phyloP scores from a whole-genome alignment of 37 sponge, comb jelly and placozoan genomes.

The Ephydatia muelleri region DNA sequence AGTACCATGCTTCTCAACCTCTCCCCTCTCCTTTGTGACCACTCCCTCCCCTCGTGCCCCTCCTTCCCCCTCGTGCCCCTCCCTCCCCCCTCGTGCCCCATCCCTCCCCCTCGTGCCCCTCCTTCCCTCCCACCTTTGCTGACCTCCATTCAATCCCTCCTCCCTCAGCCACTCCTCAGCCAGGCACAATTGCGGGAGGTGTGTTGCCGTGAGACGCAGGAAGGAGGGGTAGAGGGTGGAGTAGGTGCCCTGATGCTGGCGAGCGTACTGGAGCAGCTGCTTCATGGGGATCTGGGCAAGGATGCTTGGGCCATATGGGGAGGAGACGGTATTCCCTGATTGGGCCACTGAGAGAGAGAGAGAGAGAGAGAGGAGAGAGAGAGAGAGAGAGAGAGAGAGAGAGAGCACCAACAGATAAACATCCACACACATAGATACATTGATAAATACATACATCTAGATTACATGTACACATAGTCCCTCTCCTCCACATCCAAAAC shows the following conservation, averaged over 20 bases:
- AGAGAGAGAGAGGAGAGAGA: not conserved
- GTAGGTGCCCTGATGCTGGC: slow-evolving; percentile 36
- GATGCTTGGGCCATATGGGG: slow-evolving; percentile 59
- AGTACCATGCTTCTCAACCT: no score
- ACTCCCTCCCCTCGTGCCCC: no score
- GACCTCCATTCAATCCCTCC: slow-evolving; percentile 11
- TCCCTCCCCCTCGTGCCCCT: no score
- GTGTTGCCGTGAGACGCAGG: slow-evolving; percentile 62
- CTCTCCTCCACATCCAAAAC: no score
- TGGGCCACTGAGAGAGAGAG: slow-evolving; percentile 21
- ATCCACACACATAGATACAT: not conserved
- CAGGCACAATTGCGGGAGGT: slow-evolving; percentile 74
- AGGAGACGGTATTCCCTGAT: slow-evolving; percentile 12
- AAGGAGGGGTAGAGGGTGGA: slow-evolving; percentile 73
- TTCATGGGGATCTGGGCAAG: slow-evolving; percentile 63
- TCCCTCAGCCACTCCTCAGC: slow-evolving; percentile 52
- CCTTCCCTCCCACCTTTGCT: no score
- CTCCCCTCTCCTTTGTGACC: no score
- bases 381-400: not conserved
- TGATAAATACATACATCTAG: not conserved
- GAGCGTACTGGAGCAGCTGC: slow-evolving; percentile 48
- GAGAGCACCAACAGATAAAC: not conserved
- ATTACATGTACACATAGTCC: not conserved
- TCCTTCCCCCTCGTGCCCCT: no score
- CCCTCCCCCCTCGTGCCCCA: no score